A percentile compares a stretch with the other conserved stretches of the same genome.
phyloP scores from a whole-genome alignment of 2,797 vertebrate species.

The Coregonus ussuriensis region DNA sequence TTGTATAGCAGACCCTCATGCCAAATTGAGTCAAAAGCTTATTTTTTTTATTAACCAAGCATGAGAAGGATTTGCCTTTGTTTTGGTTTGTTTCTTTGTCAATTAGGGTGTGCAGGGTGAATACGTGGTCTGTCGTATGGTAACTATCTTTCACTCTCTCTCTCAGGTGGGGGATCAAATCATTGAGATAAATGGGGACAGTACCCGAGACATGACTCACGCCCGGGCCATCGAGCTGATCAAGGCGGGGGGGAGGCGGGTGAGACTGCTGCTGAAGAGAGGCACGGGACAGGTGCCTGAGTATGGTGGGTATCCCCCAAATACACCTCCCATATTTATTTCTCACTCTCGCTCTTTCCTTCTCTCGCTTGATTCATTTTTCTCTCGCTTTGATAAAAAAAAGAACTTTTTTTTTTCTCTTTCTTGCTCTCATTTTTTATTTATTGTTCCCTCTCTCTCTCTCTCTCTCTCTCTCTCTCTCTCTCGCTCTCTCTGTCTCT shows the following conservation, averaged over 20 bases:
- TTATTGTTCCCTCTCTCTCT: not conserved
- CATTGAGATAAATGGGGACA: slow-evolving; percentile 99
- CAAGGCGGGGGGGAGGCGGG: slow-evolving; percentile 95
- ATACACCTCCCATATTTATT: not conserved
- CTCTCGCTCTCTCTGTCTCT: not conserved
- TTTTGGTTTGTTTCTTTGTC: too few relatives aligned
- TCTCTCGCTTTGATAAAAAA: too few relatives aligned
- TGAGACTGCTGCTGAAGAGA: slow-evolving; percentile 93
- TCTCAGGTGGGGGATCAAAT: slow-evolving; percentile 98
- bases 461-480: slow-evolving; percentile 1
- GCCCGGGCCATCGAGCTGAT: slow-evolving; percentile 98
- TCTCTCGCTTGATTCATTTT: not conserved
- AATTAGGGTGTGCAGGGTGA: too few relatives aligned
- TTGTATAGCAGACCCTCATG: too few relatives aligned
- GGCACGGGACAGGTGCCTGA: slow-evolving; percentile 98
- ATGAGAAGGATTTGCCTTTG: too few relatives aligned
- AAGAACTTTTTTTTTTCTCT: not conserved
- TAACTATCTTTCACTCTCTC: slow-evolving; percentile 2
- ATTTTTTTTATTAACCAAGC: too few relatives aligned
- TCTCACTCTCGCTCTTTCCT: not conserved
- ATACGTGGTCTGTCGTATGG: too few relatives aligned
- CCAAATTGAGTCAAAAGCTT: too few relatives aligned
- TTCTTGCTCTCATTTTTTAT: not conserved
- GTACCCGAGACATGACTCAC: slow-evolving; percentile 98
- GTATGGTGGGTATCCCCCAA: slow-evolving; percentile 86